Base-by-base conservation (phyloP, 2,113 vertebrate genomes). In the Dipodomys stephensi region DNA sequence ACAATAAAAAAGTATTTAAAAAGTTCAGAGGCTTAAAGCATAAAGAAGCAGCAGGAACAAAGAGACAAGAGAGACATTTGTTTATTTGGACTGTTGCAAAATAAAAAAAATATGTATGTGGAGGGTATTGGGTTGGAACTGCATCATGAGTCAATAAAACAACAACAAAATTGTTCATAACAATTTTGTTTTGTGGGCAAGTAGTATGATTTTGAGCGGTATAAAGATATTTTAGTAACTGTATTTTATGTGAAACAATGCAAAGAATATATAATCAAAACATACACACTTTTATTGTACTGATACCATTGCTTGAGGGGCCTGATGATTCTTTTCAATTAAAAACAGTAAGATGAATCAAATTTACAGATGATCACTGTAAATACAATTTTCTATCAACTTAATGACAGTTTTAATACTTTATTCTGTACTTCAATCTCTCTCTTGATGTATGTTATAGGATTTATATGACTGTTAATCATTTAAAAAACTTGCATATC, bases 331-430 rank as follows among this genome's bases (percentile, higher is more conserved):
- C 0, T 85, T 92, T 92, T 83, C 62, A 27, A 73, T 67, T 74
- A 79, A 87, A 90, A 44, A 91, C 3, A 46, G 19, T 79, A 4
- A 64, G 80, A 4, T 67, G 32, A 87, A 53, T 82, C 18, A 94
- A 79, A 91, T 92, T 93, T 72, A 85, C 64, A 90, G 25, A 60
- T 12, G 3, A 19, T 83, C 60, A 90, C 53, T 69, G 2, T 80
- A 2, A 18, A 89, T 80, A 2, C 18, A 87, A 2, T 27, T 85
- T 72, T 94, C 60, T 71, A 78, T 39, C 39, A 6, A 39, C 39
- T 39, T 39, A 85, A 85, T 84, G 71, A 7, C n/a, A 88, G 10
- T 11, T 88, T 69, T 73, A 72, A 90, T 3, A 46, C 7, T n/a
- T n/a, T 83, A 85, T 68, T 77, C 44, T 92, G 32, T 79, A 9